Evolutionary conservation across 2,113 vertebrate species (phyloP).

Genomic region (Peromyscus leucopus): DNA sequence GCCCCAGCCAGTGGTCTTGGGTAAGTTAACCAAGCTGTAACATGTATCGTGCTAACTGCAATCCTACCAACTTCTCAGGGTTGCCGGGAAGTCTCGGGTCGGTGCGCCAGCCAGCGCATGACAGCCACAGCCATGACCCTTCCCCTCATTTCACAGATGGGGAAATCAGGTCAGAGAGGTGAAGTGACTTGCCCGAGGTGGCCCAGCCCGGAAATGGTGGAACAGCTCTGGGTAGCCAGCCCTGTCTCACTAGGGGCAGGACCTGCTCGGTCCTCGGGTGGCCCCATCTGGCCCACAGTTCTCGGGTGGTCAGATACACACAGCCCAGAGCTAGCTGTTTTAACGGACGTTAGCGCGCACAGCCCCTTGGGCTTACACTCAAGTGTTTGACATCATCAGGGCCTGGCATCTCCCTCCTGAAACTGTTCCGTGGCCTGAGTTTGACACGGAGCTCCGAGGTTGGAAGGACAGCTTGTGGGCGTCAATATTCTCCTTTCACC

Average conservation of each 20-base stretch:
- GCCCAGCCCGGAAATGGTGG: neutral
- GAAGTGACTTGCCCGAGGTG: neutral
- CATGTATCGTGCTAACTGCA: neutral
- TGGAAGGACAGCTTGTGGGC: neutral
- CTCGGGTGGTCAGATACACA: fast-evolving
- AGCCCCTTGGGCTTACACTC: neutral
- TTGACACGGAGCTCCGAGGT: neutral
- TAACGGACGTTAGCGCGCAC: neutral
- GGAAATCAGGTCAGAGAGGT: neutral
- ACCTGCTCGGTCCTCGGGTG: neutral
- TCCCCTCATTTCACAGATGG: neutral
- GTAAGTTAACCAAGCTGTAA: neutral
- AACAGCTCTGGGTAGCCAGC: neutral
- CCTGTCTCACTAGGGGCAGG: neutral
- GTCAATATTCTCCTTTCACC: no score
- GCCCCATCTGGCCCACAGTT: no score
- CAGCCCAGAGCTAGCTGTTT: neutral
- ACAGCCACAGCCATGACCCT: neutral
- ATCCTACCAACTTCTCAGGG: fast-evolving
- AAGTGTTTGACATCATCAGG: fast-evolving
- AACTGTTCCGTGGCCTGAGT: neutral
- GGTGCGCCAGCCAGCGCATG: fast-evolving
- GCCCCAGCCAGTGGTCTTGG: neutral
- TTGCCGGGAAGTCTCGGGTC: neutral
- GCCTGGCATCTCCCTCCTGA: neutral